These are phyloP conservation scores for Netelia melanura DNA, from an alignment of 2,888 invertebrate species.

Conservation along the genomic window DNA sequence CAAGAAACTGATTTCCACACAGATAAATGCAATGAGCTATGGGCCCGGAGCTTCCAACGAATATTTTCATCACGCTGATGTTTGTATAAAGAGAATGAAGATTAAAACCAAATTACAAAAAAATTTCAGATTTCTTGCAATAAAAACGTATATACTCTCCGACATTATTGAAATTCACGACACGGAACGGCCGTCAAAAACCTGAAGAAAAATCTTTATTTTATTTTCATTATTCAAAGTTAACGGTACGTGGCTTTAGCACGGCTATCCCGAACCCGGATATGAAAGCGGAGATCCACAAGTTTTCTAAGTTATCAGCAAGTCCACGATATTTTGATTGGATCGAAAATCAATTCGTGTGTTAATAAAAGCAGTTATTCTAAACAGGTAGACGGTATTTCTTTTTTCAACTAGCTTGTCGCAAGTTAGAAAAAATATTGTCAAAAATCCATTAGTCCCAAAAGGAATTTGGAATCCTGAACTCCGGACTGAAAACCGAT, in stretches of 20 bases:
- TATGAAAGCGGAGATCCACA: background rate
- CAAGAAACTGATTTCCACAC: constrained; percentile 66
- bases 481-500: too few species aligned
- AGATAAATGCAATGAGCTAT: constrained; percentile 69
- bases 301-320: constrained; percentile 7
- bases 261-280: background rate
- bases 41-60: constrained; percentile 34
- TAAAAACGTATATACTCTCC: background rate
- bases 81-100: constrained; percentile 26
- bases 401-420: too few species aligned
- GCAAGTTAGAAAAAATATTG: too few species aligned
- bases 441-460: too few species aligned
- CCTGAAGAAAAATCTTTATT: background rate
- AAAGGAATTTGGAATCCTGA: too few species aligned
- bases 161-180: background rate
- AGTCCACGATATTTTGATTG: background rate
- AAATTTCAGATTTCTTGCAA: constrained; percentile 23
- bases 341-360: background rate
- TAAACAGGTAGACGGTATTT: too few species aligned
- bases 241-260: background rate
- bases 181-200: background rate
- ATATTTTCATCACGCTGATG: constrained; percentile 26
- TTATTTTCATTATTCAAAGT: background rate
- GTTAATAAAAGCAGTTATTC: too few species aligned
- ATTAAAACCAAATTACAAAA: constrained; percentile 11